These are phyloP conservation scores for Rhynchomys soricoides DNA, from an alignment of 2,113 vertebrate species.

Conservation along the genomic window DNA sequence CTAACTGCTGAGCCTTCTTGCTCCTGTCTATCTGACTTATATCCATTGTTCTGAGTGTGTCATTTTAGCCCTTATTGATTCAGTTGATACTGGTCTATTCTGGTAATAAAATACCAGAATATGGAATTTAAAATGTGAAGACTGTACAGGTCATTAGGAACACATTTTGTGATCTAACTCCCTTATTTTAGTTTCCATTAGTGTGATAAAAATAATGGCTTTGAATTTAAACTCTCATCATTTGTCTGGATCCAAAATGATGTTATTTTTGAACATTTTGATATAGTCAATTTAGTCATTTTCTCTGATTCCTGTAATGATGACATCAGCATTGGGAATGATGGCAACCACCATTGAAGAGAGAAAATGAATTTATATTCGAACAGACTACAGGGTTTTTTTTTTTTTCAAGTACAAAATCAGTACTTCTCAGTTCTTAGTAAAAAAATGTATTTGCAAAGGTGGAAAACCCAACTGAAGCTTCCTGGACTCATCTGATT, in stretches of 20 bases:
- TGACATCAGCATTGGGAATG: neutral
- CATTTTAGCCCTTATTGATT: neutral
- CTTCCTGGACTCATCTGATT: neutral
- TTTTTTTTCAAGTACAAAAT: conserved; percentile 22
- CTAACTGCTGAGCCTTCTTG: neutral
- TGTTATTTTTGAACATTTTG: conserved; percentile 44
- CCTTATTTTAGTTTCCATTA: conserved; percentile 38
- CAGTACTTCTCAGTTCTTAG: conserved; percentile 17
- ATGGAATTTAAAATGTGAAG: neutral
- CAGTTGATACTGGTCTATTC: neutral
- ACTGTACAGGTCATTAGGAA: neutral
- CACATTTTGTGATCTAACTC: neutral
- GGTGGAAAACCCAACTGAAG: neutral
- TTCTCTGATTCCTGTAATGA: conserved; percentile 32
- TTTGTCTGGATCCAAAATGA: conserved; percentile 11
- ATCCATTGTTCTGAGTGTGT: neutral
- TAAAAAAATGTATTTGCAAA: conserved; percentile 42
- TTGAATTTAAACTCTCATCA: conserved; percentile 42
- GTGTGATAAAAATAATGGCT: conserved; percentile 37
- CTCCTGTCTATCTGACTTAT: neutral
- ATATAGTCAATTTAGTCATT: conserved; percentile 20
- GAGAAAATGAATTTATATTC: conserved; percentile 66
- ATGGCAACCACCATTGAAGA: neutral
- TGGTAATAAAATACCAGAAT: neutral
- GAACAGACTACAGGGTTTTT: neutral